phyloP scores from a whole-genome alignment of 2,888 invertebrate genomes.

The Perithous albicinctus region DNA sequence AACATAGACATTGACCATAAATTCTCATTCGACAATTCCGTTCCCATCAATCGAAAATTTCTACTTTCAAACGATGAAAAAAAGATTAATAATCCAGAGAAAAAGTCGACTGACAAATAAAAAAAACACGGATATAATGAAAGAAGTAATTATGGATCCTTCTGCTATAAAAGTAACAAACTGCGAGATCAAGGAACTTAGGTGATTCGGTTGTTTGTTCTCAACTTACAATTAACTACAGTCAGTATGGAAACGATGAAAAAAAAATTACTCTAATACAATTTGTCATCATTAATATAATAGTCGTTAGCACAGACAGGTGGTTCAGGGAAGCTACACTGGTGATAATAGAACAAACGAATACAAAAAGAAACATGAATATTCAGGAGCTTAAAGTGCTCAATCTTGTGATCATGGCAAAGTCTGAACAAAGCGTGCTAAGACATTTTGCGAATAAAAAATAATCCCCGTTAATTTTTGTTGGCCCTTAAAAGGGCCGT shows the following conservation, averaged over 20 bases:
- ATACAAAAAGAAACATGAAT: too few relatives aligned
- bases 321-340: too few relatives aligned
- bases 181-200: not conserved
- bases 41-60: not conserved
- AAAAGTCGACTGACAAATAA: not conserved
- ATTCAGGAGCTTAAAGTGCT: too few relatives aligned
- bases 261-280: not conserved
- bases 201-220: too few relatives aligned
- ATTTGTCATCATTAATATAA: not conserved
- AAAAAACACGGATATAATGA: not conserved
- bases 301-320: too few relatives aligned
- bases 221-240: not conserved
- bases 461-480: too few relatives aligned
- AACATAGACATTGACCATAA: not conserved
- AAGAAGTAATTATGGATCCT: not conserved
- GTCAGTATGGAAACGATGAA: not conserved
- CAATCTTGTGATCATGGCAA: too few relatives aligned
- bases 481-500: too few relatives aligned
- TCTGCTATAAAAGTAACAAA: not conserved
- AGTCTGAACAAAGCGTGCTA: too few relatives aligned
- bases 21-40: not conserved
- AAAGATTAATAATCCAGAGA: not conserved
- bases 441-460: too few relatives aligned
- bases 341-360: too few relatives aligned
- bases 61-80: not conserved